phyloP scores from a whole-genome alignment of 2,113 vertebrate species.

The Danio rerio region GRCz12tu NC_133189.1:40467501-40468000 shows the following conservation, averaged over 20 bases:
- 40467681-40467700: no score
- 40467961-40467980: background rate
- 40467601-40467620: background rate
- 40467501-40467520: no score
- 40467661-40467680: no score
- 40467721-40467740: background rate
- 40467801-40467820: background rate
- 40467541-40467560: no score
- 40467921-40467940: background rate
- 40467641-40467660: background rate
- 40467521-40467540: no score
- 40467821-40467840: background rate
- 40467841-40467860: constrained; percentile 23
- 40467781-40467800: constrained; percentile 26
- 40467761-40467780: constrained; percentile 29
- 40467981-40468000: background rate
- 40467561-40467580: no score
- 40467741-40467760: background rate
- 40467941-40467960: background rate
- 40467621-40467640: background rate
- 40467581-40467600: background rate
- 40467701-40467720: background rate
- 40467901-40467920: background rate
- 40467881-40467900: background rate
- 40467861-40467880: constrained; percentile 33